These are phyloP conservation scores for Ifrita kowaldi DNA, from an alignment of 2,113 vertebrate species.

Conservation along the genomic window DNA sequence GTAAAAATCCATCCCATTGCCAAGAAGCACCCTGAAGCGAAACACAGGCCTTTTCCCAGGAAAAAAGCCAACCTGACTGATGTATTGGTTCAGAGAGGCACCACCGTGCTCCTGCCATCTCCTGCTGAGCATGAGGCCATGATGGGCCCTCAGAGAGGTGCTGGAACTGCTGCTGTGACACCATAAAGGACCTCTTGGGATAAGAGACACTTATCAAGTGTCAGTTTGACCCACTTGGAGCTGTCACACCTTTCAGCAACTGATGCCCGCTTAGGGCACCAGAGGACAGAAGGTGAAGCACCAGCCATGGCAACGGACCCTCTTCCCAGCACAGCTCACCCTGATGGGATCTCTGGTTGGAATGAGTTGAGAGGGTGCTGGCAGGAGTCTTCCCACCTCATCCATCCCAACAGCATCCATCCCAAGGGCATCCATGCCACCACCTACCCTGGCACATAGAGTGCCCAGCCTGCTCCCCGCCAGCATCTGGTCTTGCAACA, in stretches of 20 bases:
- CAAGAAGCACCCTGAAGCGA: neutral
- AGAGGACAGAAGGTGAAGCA: neutral
- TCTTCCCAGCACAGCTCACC: neutral
- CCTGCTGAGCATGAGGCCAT: neutral
- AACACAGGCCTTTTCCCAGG: neutral
- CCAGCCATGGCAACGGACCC: neutral
- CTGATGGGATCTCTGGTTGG: neutral
- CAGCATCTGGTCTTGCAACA: conserved; percentile 43
- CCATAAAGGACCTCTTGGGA: accelerated
- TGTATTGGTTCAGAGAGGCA: neutral
- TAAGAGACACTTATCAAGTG: neutral
- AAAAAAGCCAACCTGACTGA: neutral
- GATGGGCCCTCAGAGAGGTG: neutral
- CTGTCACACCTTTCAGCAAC: neutral
- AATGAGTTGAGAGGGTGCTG: neutral
- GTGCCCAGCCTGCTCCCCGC: neutral
- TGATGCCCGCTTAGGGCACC: neutral
- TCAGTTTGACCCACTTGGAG: neutral
- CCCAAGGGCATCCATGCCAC: neutral
- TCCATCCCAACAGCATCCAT: neutral
- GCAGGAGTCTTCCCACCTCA: neutral
- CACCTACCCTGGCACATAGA: neutral
- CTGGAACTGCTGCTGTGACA: neutral
- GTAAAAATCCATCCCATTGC: neutral
- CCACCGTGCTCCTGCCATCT: accelerated